Evolutionary conservation across 2,113 vertebrate species (phyloP), one percentile per base, ranked within the genome.

Genomic region (Corythaixoides concolor): DNA sequence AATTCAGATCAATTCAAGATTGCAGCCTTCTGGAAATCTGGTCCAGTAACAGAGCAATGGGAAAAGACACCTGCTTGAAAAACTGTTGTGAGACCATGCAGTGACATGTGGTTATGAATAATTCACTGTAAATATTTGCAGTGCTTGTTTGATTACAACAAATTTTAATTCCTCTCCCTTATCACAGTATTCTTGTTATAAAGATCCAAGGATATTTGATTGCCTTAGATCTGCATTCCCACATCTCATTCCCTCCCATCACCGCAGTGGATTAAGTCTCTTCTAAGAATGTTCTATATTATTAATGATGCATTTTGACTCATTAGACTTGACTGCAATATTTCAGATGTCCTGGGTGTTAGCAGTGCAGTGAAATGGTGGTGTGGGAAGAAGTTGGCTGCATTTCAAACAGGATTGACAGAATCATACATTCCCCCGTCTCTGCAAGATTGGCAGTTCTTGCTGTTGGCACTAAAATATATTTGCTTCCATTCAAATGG

Each of bases 341-440:
- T 88, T 93, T 73, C 66, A 95, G 43, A 43, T 12, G 13, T 32
- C 49, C 62, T 75, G 22, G 68, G 69, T 0, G 1, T 35, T 75
- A 68, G 73, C 50, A 77, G n/a, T 3, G 27, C 58, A 43, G 30
- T 10, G 73, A n/a, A 64, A 15, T 20, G 30, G 14, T 19, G 39
- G 3, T 62, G 30, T 27, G 27, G 77, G 85, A 56, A 50, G 78
- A 72, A 39, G 19, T 18, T 60, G 73, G 27, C 56, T 87, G 59
- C 11, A 4, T 5, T 70, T 32, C 60, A 78, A 78, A 33, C 8
- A 39, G 21, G 18, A 33, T 19, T 15, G 63, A 50, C 41, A 64
- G 73, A 79, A 32, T 30, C 2, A 1, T 70, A 16, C 3, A 0
- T 37, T 26, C n/a, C 17, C 10, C 11, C 3, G 2, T 39, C 43